Evolutionary conservation across 2,888 invertebrate genomes (phyloP).

Genomic region (Argynnis bischoffii): DNA sequence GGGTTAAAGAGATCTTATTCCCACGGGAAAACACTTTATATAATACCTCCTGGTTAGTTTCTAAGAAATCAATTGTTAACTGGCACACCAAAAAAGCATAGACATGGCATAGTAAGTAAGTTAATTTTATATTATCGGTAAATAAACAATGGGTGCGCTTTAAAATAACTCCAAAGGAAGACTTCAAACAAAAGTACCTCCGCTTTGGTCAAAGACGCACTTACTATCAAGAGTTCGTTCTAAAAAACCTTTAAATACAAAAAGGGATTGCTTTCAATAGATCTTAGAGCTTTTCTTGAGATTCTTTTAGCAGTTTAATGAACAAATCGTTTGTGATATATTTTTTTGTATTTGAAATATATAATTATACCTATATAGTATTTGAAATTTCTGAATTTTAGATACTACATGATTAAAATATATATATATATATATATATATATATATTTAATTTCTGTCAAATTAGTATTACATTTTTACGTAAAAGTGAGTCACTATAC

Average conservation of each 20-base stretch:
- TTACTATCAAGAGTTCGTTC: slow-evolving; percentile 33
- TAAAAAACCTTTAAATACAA: slow-evolving; percentile 29
- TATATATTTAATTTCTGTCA: no score
- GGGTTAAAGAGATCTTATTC: no score
- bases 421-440: no score
- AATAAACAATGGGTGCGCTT: slow-evolving; percentile 12
- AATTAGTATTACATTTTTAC: no score
- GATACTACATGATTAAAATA: no score
- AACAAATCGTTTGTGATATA: slow-evolving; percentile 31
- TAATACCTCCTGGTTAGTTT: no score
- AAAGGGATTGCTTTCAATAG: slow-evolving; percentile 36
- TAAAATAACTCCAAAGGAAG: slow-evolving; percentile 22
- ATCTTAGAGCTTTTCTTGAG: slow-evolving; percentile 31
- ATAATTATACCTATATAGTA: neutral
- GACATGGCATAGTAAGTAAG: no score
- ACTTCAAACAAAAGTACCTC: slow-evolving; percentile 29
- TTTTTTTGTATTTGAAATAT: slow-evolving; percentile 6
- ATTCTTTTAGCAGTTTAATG: slow-evolving; percentile 27
- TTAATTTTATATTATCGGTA: neutral
- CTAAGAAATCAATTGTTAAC: no score
- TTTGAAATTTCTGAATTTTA: no score
- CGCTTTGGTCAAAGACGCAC: slow-evolving; percentile 33
- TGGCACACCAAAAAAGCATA: no score
- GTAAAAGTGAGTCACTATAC: no score
- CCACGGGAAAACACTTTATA: no score